Base-by-base conservation (phyloP, 2,888 invertebrate genomes). In the Camptogramma bilineatum region DNA sequence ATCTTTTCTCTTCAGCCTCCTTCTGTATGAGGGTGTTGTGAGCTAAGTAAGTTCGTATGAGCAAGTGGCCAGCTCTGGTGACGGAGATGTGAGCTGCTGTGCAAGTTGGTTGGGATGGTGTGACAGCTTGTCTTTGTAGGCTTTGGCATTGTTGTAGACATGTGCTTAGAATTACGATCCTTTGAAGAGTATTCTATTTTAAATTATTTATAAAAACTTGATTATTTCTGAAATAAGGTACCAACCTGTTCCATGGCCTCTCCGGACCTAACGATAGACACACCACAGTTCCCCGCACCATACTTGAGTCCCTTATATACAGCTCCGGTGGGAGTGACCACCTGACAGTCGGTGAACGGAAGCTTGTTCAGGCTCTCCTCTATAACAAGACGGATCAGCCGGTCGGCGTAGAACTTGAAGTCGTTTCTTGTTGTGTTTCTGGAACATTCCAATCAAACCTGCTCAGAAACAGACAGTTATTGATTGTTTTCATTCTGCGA, bases 371-470 rank as follows among this genome's bases (percentile, higher is more conserved):
- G 93, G 70, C 99, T 99, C 87, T 99, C 99, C 84, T 99, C 99
- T 68, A 99, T 99, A 0, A 99, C 99, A 42, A 99, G 94, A 2
- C 99, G 96, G 80, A 99, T 99, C 87, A 99, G 92, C 71, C 99
- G 96, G 87, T 99, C 99, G 0, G 99, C 99, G 87, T 98, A 99
- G 90, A 99, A 99, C 85, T 99, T 99, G 86, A 99, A 99, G 88
- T 99, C 99, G 91, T 97, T 98, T 74, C 98, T 94, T 2, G 96
- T 94, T 21, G 99, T 99, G 76, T 97, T 97, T 86, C 99, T 99
- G 71, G 88, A 94, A 81, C 2, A 39, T 13, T 34, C 9, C 13
- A 39, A 10, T 34, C 9, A 4, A 39, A 39, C 13, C 13, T 39
- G 7, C 10, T 34, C 9, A 10, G 34, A 9, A 4, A 39, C 3